A percentile compares a stretch with the other conserved stretches of the same genome.
Conservation (phyloP, 2,888 invertebrate genomes). For the Pristionchus mayeri region DNA sequence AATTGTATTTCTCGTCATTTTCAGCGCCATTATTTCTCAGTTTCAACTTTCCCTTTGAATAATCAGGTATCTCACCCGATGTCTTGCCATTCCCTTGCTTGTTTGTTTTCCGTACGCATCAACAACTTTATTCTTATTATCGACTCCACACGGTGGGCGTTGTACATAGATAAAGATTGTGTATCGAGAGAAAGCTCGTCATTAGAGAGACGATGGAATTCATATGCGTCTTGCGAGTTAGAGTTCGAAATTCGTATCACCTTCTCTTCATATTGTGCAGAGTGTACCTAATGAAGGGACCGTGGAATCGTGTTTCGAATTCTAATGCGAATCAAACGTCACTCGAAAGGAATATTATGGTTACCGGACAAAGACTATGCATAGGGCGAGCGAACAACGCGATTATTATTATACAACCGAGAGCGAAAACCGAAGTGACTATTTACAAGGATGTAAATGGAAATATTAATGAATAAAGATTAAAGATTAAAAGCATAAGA, state of each 20-base stretch:
- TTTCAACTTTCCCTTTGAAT: neutral
- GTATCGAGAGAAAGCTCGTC: constrained; percentile 24
- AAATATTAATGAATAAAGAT: too few relatives aligned
- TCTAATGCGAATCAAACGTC: too few relatives aligned
- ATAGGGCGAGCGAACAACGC: neutral
- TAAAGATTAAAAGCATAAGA: neutral
- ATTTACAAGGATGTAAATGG: neutral
- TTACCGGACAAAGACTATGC: constrained; percentile 30
- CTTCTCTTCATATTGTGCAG: too few relatives aligned
- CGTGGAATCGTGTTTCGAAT: too few relatives aligned
- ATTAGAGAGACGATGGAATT: constrained; percentile 7
- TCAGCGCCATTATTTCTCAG: neutral
- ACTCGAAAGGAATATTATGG: neutral
- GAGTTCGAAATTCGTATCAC: neutral
- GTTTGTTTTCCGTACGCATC: neutral
- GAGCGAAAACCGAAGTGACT: neutral
- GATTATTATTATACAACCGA: constrained; percentile 38
- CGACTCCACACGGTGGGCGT: constrained; percentile 27
- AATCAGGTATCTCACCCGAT: neutral
- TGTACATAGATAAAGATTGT: neutral
- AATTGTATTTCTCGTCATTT: neutral
- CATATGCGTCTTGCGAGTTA: constrained; percentile 26
- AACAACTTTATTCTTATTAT: constrained; percentile 34
- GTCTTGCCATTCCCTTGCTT: neutral
- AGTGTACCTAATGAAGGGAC: too few relatives aligned